Evolutionary conservation across 2,888 invertebrate genomes (phyloP).

Genomic region (Cosmia trapezina): DNA sequence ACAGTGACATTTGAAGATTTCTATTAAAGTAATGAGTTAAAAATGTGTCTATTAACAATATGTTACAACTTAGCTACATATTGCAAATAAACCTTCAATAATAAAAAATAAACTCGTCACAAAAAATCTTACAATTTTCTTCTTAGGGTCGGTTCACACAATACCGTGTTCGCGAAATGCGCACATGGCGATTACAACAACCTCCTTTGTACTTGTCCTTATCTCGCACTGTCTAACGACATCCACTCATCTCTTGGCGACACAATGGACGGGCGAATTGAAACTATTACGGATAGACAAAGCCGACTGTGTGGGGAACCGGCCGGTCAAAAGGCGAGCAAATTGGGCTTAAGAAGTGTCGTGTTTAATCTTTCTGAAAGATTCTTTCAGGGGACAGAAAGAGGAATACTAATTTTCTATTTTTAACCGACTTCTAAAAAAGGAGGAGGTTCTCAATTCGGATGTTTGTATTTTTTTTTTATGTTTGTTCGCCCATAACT

Average conservation of each 20-base stretch:
- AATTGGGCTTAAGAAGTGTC: conserved; percentile 58
- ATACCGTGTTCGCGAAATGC: conserved; percentile 68
- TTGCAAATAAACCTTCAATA: neutral
- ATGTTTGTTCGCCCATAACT: too few relatives aligned
- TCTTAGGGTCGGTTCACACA: conserved; percentile 26
- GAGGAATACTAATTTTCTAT: conserved; percentile 15
- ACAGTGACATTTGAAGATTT: neutral
- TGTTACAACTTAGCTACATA: neutral
- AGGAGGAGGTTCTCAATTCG: too few relatives aligned
- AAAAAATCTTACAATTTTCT: neutral
- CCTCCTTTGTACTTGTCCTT: conserved; percentile 86
- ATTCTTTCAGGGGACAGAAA: conserved; percentile 11
- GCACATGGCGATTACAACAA: conserved; percentile 83
- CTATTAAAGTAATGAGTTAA: too few relatives aligned
- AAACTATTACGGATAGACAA: conserved; percentile 86
- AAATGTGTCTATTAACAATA: neutral
- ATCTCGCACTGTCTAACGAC: conserved; percentile 87
- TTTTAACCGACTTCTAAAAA: too few relatives aligned
- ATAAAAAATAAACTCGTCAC: too few relatives aligned
- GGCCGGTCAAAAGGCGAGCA: conserved; percentile 76
- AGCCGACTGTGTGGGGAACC: conserved; percentile 79
- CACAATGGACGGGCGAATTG: conserved; percentile 88
- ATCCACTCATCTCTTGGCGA: conserved; percentile 85
- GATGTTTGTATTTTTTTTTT: too few relatives aligned
- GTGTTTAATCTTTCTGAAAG: conserved; percentile 41